Conservation (phyloP, 2,888 invertebrate genomes). For the Ephialtes manifestator region DNA sequence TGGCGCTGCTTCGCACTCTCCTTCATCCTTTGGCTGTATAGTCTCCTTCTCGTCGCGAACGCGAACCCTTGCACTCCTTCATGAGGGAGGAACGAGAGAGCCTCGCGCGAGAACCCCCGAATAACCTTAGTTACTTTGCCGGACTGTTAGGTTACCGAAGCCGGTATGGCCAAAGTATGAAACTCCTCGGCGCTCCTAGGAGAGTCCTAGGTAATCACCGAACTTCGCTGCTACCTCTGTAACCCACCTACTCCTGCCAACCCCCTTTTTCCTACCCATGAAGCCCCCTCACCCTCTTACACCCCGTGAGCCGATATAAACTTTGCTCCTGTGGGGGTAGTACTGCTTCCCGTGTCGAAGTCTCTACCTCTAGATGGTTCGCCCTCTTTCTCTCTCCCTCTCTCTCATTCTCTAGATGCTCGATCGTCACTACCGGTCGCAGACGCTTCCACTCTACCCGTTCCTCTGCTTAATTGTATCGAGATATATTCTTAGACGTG, state of each 20-base stretch:
- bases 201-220: slow-evolving; percentile 86
- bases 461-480: slow-evolving; percentile 57
- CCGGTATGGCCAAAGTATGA: slow-evolving; percentile 84
- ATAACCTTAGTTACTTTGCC: slow-evolving; percentile 85
- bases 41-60: slow-evolving; percentile 43
- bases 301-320: slow-evolving; percentile 83
- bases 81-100: slow-evolving; percentile 43
- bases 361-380: slow-evolving; percentile 35
- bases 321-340: slow-evolving; percentile 84
- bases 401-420: slow-evolving; percentile 26
- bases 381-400: too few species aligned
- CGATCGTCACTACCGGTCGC: slow-evolving; percentile 43
- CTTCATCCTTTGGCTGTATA: slow-evolving; percentile 10
- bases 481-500: slow-evolving; percentile 61
- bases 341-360: slow-evolving; percentile 76
- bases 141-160: slow-evolving; percentile 83
- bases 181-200: slow-evolving; percentile 83
- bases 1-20: slow-evolving; percentile 60
- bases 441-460: slow-evolving; percentile 28
- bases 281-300: slow-evolving; percentile 55
- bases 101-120: slow-evolving; percentile 72
- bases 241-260: slow-evolving; percentile 77
- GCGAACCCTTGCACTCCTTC: slow-evolving; percentile 49
- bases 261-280: slow-evolving; percentile 46
- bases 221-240: slow-evolving; percentile 85